A percentile compares a stretch with the other conserved stretches of the same genome.
These are phyloP conservation scores for Cepaea nemoralis DNA, from an alignment of 1,140 invertebrate species.

Conservation along the genomic window DNA sequence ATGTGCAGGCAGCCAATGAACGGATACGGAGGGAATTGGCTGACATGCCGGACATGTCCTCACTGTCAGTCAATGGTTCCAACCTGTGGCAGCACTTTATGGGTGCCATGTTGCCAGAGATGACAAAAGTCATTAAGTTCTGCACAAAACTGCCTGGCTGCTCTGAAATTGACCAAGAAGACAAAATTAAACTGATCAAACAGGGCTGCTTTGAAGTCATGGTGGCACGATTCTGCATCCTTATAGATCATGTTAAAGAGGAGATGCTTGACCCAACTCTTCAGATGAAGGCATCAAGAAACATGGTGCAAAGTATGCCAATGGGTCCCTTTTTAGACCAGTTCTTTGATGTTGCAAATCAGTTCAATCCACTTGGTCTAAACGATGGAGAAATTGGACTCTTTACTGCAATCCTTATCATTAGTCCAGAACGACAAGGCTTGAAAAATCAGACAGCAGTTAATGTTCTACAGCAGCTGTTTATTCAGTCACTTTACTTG, in stretches of 20 bases:
- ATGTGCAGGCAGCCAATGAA: slow-evolving; percentile 78
- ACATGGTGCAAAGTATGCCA: slow-evolving; percentile 49
- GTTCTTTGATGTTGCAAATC: slow-evolving; percentile 65
- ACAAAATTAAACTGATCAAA: slow-evolving; percentile 78
- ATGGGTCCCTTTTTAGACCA: slow-evolving; percentile 70
- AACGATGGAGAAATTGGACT: slow-evolving; percentile 67
- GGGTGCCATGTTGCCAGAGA: slow-evolving; percentile 80
- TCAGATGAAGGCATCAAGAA: slow-evolving; percentile 61
- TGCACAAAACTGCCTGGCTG: slow-evolving; percentile 89
- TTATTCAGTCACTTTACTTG: slow-evolving; percentile 60
- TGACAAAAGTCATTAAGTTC: slow-evolving; percentile 96
- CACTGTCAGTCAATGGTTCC: slow-evolving; percentile 47
- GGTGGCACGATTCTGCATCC: slow-evolving; percentile 63
- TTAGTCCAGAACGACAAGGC: slow-evolving; percentile 63
- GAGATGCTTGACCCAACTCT: slow-evolving; percentile 69
- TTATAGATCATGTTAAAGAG: slow-evolving; percentile 63
- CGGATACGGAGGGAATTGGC: slow-evolving; percentile 32
- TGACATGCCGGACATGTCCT: slow-evolving; percentile 54
- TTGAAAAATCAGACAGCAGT: slow-evolving; percentile 58
- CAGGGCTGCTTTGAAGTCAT: slow-evolving; percentile 74
- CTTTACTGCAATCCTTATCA: slow-evolving; percentile 65
- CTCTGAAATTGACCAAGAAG: slow-evolving; percentile 31
- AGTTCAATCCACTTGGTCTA: slow-evolving; percentile 65
- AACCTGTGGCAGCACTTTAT: slow-evolving; percentile 67
- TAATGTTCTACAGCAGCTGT: slow-evolving; percentile 60